A percentile compares a stretch with the other conserved stretches of the same genome.
These are phyloP conservation scores for Mus spicilegus DNA, from an alignment of 2,113 vertebrate genomes.

Conservation along the genomic window DNA sequence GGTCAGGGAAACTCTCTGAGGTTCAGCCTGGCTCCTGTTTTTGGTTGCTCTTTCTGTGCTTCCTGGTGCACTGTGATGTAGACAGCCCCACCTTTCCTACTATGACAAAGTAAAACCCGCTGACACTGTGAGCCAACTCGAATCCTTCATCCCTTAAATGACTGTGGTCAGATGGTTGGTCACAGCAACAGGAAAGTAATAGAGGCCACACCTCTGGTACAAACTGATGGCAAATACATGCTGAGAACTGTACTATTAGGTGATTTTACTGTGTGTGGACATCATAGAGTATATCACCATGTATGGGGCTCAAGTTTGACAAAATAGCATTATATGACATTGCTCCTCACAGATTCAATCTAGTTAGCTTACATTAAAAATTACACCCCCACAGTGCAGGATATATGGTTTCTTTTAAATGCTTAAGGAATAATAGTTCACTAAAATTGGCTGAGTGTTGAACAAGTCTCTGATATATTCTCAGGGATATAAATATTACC, in stretches of 20 bases:
- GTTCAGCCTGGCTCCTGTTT: neutral
- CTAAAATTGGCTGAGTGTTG: neutral
- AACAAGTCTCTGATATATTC: neutral
- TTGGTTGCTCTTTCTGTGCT: neutral
- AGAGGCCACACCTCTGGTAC: neutral
- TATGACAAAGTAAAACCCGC: neutral
- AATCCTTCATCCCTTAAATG: neutral
- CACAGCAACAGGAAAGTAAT: neutral
- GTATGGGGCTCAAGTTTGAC: neutral
- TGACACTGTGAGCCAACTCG: neutral
- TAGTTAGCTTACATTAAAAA: constrained; percentile 35
- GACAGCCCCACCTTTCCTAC: too few relatives aligned
- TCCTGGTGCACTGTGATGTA: too few relatives aligned
- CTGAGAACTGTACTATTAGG: neutral
- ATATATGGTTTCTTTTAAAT: neutral
- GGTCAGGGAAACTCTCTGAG: neutral
- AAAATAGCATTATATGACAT: neutral
- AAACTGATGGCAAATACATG: neutral
- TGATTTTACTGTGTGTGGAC: neutral
- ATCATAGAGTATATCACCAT: neutral
- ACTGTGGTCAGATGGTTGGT: neutral
- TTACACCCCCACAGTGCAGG: neutral
- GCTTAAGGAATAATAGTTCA: neutral
- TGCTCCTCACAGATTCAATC: neutral
- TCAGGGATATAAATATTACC: neutral